Percentiles rank a stretch among this genome's conserved stretches.
Evolutionary conservation across 2,888 invertebrate species (phyloP).

Genomic region (Lasius fuliginosus): DNA sequence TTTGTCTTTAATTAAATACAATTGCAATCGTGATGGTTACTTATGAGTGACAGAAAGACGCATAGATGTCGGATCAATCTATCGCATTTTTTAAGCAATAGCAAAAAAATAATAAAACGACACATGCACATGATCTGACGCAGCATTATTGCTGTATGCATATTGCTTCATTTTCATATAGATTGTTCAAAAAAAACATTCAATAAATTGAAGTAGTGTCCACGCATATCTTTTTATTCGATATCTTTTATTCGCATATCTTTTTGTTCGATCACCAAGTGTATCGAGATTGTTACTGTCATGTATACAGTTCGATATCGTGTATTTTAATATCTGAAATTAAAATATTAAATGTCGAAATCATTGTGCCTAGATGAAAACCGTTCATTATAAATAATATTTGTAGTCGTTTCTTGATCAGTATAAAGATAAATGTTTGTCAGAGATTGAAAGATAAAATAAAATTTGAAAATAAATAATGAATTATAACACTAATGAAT

Average conservation of each 20-base stretch:
- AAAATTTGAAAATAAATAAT: slow-evolving; percentile 3
- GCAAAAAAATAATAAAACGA: neutral
- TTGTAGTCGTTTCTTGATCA: neutral
- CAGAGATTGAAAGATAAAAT: neutral
- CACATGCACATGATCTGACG: neutral
- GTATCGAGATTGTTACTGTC: neutral
- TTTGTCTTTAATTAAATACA: neutral
- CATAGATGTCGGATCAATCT: neutral
- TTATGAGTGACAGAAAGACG: neutral
- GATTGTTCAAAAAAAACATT: neutral
- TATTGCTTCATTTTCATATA: too few species aligned
- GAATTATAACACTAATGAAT: neutral
- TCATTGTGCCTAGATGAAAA: neutral
- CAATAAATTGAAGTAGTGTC: neutral
- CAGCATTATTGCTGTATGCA: neutral
- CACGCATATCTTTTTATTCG: neutral
- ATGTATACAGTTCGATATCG: neutral
- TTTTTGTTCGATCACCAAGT: neutral
- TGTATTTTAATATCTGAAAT: too few species aligned
- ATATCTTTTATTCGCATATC: too few species aligned
- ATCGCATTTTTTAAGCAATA: neutral
- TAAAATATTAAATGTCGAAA: too few species aligned
- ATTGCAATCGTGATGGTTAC: neutral
- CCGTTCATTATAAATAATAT: neutral
- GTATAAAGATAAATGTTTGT: neutral